Evolutionary conservation across 2,888 invertebrate species (phyloP), one percentile per base, ranked within the genome.

Genomic region (Macrosoma leucophasiata): DNA sequence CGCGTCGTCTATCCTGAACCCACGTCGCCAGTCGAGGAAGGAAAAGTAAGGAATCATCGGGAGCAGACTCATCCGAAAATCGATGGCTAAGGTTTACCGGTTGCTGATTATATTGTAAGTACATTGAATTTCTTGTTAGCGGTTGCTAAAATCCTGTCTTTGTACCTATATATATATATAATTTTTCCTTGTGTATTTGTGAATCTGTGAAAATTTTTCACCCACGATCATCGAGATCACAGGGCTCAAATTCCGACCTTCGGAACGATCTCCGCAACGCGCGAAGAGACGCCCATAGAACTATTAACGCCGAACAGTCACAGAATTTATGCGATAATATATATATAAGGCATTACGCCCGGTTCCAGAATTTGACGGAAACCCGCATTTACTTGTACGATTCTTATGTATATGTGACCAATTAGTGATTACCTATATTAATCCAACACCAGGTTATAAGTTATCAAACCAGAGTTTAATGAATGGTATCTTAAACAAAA

Each of bases 301-400:
- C 21, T 5, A 6, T 3, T 21, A 21, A 2, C 11, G 3, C 9
- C 2, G 21, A 21, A 21, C 21, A 21, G 21, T n/a, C 11, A 21
- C 21, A 21, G 9, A 21, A 21, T 21, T 21, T 21, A 9, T 21
- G 21, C 11, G 21, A 21, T 8, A 21, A 21, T 21, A n/a, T 10
- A 32, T 32, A 8, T 32, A n/a, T 12, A 31, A 31, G n/a, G 8
- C 29, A 13, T n/a, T 24, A 8, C 13, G 29, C 5, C 3, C 32
- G 6, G 33, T 46, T 1, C 46, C 40, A 2, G 46, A 46, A 7
- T 46, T 46, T 13, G 42, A 46, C 13, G 46, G 46, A 2, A 46
- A 46, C 23, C 33, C 42, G 1, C 19, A 46, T 17, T 25, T 46
- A 2, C 28, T 46, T 29, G 19, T 36, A 0, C 8, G 43, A 18